Conservation (phyloP, 1,140 invertebrate genomes). For the Achroia grisella region DNA sequence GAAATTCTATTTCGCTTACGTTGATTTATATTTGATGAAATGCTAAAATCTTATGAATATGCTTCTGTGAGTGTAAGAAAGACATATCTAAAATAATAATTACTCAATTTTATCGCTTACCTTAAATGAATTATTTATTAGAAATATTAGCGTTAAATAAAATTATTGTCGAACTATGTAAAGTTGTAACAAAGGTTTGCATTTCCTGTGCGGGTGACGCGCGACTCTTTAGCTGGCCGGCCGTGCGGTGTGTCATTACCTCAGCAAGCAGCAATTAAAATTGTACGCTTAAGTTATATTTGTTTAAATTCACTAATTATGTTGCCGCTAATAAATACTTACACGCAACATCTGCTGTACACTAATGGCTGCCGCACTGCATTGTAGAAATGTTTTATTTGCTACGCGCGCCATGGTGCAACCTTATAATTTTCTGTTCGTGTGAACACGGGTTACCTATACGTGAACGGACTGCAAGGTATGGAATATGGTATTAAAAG, state of each 20-base stretch:
- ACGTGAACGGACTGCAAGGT: slow-evolving; percentile 8
- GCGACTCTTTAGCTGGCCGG: background rate
- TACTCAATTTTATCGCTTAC: too few relatives aligned
- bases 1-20: too few relatives aligned
- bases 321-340: slow-evolving; percentile 62
- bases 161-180: too few relatives aligned
- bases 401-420: slow-evolving; percentile 28
- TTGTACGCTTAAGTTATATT: slow-evolving; percentile 62
- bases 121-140: too few relatives aligned
- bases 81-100: too few relatives aligned
- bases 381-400: slow-evolving; percentile 55
- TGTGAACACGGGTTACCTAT: slow-evolving; percentile 38
- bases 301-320: slow-evolving; percentile 69
- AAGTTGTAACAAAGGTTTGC: slow-evolving; percentile 8
- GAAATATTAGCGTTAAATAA: too few relatives aligned
- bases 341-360: slow-evolving; percentile 58
- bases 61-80: too few relatives aligned
- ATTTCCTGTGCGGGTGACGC: slow-evolving; percentile 12
- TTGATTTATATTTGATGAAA: too few relatives aligned
- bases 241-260: slow-evolving; percentile 36
- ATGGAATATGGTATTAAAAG: slow-evolving; percentile 10
- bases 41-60: too few relatives aligned
- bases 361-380: slow-evolving; percentile 34
- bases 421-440: slow-evolving; percentile 56
- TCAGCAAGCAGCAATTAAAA: slow-evolving; percentile 50